These are phyloP conservation scores for Urosaurus nigricauda DNA, from an alignment of 2,797 vertebrate species.

Conservation along the genomic window DNA sequence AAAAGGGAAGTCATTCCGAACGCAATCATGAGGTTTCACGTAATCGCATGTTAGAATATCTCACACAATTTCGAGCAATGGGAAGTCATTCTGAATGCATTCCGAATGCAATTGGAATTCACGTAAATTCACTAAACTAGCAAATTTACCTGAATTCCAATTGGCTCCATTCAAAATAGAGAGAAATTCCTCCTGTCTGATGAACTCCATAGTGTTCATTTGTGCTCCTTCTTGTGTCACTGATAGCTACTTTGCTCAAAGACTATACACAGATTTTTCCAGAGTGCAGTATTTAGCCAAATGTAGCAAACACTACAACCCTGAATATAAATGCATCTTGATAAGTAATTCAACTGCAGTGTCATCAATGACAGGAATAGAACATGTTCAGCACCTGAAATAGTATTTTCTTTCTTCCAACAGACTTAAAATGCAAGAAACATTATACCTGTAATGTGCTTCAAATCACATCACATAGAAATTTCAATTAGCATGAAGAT, in stretches of 20 bases:
- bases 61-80: too few species aligned
- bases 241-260: not conserved
- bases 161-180: too few species aligned
- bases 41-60: too few species aligned
- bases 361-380: slow-evolving; percentile 35
- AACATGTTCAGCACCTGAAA: slow-evolving; percentile 21
- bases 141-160: too few species aligned
- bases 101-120: too few species aligned
- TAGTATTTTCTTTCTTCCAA: slow-evolving; percentile 23
- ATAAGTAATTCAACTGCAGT: slow-evolving; percentile 14
- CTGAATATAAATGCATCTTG: slow-evolving; percentile 6
- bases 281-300: not conserved
- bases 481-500: slow-evolving; percentile 46
- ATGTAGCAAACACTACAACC: not conserved
- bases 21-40: too few species aligned
- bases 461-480: slow-evolving; percentile 47
- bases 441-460: slow-evolving; percentile 37
- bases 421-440: slow-evolving; percentile 44
- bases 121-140: too few species aligned
- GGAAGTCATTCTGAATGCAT: too few species aligned
- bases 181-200: too few species aligned
- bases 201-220: not conserved
- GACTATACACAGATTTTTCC: not conserved
- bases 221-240: not conserved
- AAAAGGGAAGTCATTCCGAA: too few species aligned